phyloP scores from a whole-genome alignment of 2,113 vertebrate genomes.

The Eulemur rufifrons region DNA sequence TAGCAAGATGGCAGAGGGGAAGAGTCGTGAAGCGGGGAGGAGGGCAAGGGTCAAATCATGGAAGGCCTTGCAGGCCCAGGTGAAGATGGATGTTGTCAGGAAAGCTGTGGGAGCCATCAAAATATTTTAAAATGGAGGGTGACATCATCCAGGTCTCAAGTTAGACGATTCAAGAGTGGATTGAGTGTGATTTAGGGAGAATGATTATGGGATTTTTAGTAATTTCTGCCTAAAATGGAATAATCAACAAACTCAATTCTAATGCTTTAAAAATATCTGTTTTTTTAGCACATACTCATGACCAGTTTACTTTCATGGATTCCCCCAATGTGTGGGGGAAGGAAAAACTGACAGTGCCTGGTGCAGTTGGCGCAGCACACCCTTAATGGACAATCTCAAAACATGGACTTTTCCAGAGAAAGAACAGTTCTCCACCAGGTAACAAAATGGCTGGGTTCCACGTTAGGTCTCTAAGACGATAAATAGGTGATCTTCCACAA shows the following conservation, averaged over 20 bases:
- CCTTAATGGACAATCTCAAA: neutral
- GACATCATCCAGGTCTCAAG: neutral
- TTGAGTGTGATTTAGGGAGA: neutral
- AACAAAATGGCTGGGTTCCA: neutral
- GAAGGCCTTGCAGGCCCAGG: neutral
- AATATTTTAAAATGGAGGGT: neutral
- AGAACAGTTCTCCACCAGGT: neutral
- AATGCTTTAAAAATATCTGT: neutral
- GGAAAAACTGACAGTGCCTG: neutral
- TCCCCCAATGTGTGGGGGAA: neutral
- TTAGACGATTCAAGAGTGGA: neutral
- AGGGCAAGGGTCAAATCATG: neutral
- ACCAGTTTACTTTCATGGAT: neutral
- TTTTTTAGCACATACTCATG: neutral
- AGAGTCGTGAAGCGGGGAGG: neutral
- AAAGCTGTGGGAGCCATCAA: neutral
- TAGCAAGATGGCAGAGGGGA: neutral
- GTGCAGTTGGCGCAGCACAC: neutral
- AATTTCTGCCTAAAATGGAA: neutral
- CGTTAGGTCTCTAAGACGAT: neutral
- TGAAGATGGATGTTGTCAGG: neutral
- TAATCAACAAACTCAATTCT: neutral
- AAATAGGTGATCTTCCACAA: neutral
- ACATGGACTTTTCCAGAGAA: neutral
- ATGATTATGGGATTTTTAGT: neutral